phyloP scores from a whole-genome alignment of 2,888 invertebrate genomes.

The Beris morrisii region DNA sequence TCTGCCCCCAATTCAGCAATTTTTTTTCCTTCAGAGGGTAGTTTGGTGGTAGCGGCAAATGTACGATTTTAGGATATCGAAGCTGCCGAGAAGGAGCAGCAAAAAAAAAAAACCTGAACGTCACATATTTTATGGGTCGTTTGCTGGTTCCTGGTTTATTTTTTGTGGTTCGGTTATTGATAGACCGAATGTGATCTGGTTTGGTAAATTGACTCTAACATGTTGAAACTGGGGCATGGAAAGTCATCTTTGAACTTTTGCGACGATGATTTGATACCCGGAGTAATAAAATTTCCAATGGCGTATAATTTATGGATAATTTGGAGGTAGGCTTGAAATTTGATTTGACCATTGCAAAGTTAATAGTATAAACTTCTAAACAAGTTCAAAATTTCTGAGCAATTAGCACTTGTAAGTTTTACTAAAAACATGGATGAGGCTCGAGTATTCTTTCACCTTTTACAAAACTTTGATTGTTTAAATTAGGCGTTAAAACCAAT shows the following conservation, averaged over 20 bases:
- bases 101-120: conserved; percentile 29
- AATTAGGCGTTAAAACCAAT: no score
- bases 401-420: no score
- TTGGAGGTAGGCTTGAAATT: not conserved
- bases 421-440: no score
- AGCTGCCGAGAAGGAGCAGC: conserved; percentile 8
- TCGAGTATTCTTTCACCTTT: no score
- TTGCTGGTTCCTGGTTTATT: conserved; percentile 28
- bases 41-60: no score
- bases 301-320: conserved; percentile 6
- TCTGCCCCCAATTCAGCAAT: conserved; percentile 18
- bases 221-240: not conserved
- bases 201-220: conserved; percentile 28
- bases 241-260: conserved; percentile 15
- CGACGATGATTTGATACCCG: not conserved
- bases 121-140: conserved; percentile 39
- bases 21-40: no score
- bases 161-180: conserved; percentile 32
- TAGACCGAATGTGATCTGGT: conserved; percentile 39
- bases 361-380: no score
- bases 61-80: no score
- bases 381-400: no score
- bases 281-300: conserved; percentile 2
- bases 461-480: no score
- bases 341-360: not conserved